Base-by-base conservation (phyloP, 2,888 invertebrate genomes). In the Drosophila atripex region DNA sequence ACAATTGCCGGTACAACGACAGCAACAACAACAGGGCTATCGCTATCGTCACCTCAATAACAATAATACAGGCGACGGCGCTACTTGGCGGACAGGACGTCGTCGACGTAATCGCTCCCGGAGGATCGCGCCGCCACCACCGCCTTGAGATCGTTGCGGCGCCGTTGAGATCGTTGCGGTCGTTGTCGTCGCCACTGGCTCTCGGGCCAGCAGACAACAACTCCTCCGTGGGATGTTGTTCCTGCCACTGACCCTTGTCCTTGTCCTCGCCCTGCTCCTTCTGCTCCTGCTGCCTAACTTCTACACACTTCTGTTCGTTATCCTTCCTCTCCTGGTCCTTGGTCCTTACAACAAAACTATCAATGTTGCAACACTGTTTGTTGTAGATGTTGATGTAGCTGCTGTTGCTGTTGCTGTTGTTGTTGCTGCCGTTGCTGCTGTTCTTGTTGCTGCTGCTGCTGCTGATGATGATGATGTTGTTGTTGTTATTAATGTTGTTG, bases 111-210 rank as follows among this genome's bases (percentile, higher is more conserved):
- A 41, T 16, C 41, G 46, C 46, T 60, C 60, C 60, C 60, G 60
- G 61, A 39, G 60, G 61, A 60, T 32, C 60, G 46, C 46, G 60
- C 60, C 60, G 46, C 61, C 61, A 60, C 61, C 46, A 47, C 60
- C 47, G 18, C 55, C 30, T 56, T 55, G 55, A 55, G 55, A 55
- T 68, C 68, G 68, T 69, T 69, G 68, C 69, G 58, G 58, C 58
- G 80, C 85, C 82, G 76, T 73, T 85, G 78, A 85, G 78, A 80
- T 85, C 83, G 83, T 79, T 53, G 50, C 56, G 53, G 69, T 50
- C 55, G 56, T 51, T 54, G 75, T 73, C 39, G 41, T 23, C 3
- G 12, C 18, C 63, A 47, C 38, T 56, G 56, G 56, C 47, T 23
- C 54, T 7, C 32, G 18, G 54, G 60, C 60, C 60, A 61, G 61